Conservation (phyloP, 2,888 invertebrate genomes). For the Ferdinandea cuprea region DNA sequence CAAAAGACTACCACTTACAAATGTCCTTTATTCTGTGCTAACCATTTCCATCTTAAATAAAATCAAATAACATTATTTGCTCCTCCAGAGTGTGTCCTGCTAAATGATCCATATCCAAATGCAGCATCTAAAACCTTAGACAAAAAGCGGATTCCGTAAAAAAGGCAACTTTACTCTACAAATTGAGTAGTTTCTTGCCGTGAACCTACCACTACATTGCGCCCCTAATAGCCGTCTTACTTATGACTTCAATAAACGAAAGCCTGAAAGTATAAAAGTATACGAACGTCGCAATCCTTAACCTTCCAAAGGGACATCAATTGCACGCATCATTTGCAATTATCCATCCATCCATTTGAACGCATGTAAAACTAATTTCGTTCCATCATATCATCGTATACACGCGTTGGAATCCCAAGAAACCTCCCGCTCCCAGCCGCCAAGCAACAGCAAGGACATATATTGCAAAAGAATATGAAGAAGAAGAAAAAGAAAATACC, state of each 20-base stretch:
- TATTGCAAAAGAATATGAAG: conserved; percentile 3
- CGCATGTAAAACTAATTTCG: conserved; percentile 66
- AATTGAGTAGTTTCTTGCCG: conserved; percentile 2
- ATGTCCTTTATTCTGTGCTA: neutral
- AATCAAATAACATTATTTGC: conserved; percentile 2
- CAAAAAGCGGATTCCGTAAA: conserved; percentile 15
- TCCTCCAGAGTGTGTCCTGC: neutral
- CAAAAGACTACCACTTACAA: neutral
- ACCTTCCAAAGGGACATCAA: conserved; percentile 34
- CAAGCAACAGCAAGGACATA: conserved; percentile 10
- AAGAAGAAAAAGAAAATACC: neutral
- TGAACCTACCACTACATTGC: conserved; percentile 7
- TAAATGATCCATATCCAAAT: conserved; percentile 22
- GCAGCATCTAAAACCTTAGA: neutral
- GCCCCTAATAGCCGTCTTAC: conserved; percentile 29
- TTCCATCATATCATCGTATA: conserved; percentile 54
- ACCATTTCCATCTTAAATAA: neutral
- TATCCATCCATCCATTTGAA: conserved; percentile 62
- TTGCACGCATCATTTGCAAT: conserved; percentile 69
- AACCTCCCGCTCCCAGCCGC: neutral
- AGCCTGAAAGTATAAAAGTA: neutral
- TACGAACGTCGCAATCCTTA: neutral
- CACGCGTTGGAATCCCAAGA: conserved; percentile 20
- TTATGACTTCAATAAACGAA: conserved; percentile 52
- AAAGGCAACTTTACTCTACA: conserved; percentile 35